Conservation (phyloP, 1,140 invertebrate genomes). For the Nautilus pompilius region DNA sequence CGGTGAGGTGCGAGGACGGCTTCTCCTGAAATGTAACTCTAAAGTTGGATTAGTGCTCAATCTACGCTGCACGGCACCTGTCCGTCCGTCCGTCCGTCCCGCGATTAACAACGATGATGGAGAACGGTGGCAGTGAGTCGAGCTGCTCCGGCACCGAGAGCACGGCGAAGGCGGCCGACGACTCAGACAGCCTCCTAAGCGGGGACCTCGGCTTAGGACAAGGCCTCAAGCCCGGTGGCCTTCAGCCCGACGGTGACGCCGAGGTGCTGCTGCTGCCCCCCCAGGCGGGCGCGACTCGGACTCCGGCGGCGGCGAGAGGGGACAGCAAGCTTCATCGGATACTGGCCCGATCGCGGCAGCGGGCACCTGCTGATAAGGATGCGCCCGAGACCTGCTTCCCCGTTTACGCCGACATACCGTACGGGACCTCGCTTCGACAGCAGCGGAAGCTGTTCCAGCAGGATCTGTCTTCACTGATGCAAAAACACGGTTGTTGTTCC, state of each 20-base stretch:
- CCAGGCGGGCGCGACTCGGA: not conserved
- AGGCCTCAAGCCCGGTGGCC: constrained; percentile 20
- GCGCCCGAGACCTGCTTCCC: too few species aligned
- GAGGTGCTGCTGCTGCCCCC: not conserved
- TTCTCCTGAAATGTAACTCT: too few species aligned
- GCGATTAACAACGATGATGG: too few species aligned
- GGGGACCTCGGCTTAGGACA: constrained; percentile 37
- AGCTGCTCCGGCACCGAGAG: constrained; percentile 12
- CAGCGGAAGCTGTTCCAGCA: constrained; percentile 29
- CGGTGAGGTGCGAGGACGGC: too few species aligned
- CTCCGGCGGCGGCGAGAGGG: not conserved
- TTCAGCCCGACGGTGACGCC: not conserved
- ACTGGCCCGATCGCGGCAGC: too few species aligned
- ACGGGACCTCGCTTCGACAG: constrained; percentile 28
- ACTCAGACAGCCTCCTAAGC: constrained; percentile 22
- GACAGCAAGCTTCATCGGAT: constrained; percentile 3
- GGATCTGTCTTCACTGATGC: constrained; percentile 15
- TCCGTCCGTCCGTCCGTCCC: too few species aligned
- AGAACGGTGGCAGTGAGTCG: too few species aligned
- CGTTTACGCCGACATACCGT: constrained; percentile 23
- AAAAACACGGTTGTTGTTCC: too few species aligned
- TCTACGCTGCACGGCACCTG: too few species aligned
- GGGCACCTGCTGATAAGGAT: too few species aligned
- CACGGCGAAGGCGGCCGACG: constrained; percentile 10
- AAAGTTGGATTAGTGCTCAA: too few species aligned